A percentile compares a stretch with the other conserved stretches of the same genome.
These are phyloP conservation scores for Globodera ellingtonae DNA, from an alignment of 1,140 invertebrate species.

Conservation along the genomic window DNA sequence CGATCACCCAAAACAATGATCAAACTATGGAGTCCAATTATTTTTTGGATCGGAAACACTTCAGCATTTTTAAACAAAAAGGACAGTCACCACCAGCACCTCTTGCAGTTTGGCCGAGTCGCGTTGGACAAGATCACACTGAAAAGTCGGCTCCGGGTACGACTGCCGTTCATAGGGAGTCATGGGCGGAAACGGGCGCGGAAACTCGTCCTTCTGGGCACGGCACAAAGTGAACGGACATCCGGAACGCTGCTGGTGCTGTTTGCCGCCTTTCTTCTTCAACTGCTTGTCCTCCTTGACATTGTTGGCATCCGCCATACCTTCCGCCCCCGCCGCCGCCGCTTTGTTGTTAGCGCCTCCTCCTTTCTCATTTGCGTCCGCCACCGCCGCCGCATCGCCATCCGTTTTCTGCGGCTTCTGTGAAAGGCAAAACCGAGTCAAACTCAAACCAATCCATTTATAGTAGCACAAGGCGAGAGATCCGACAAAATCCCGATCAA, in stretches of 20 bases:
- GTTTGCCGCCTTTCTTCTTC: slow-evolving; percentile 12
- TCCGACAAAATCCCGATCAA: neutral
- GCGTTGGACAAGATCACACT: slow-evolving; percentile 33
- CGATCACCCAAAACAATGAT: no score
- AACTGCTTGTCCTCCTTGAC: slow-evolving; percentile 17
- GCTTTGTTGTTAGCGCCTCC: neutral
- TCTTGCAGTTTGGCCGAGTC: slow-evolving; percentile 41
- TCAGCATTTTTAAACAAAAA: neutral
- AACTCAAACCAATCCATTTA: no score
- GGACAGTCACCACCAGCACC: neutral
- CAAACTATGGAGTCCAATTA: neutral
- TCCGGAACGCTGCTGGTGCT: neutral
- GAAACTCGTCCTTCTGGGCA: slow-evolving; percentile 3
- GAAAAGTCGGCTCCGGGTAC: slow-evolving; percentile 7
- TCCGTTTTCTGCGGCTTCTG: slow-evolving; percentile 1
- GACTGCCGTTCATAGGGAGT: neutral
- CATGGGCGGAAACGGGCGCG: neutral
- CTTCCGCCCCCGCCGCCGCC: neutral
- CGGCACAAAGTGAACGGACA: slow-evolving; percentile 18
- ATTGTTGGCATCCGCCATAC: slow-evolving; percentile 10
- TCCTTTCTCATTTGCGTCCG: no score
- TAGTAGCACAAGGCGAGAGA: no score
- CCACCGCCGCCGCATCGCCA: neutral
- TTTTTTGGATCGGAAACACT: neutral
- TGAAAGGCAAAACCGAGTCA: neutral